Percentiles rank a stretch among this genome's conserved stretches.
phyloP scores from a whole-genome alignment of 1,140 invertebrate species.

The Atopsyche davidsoni region DNA sequence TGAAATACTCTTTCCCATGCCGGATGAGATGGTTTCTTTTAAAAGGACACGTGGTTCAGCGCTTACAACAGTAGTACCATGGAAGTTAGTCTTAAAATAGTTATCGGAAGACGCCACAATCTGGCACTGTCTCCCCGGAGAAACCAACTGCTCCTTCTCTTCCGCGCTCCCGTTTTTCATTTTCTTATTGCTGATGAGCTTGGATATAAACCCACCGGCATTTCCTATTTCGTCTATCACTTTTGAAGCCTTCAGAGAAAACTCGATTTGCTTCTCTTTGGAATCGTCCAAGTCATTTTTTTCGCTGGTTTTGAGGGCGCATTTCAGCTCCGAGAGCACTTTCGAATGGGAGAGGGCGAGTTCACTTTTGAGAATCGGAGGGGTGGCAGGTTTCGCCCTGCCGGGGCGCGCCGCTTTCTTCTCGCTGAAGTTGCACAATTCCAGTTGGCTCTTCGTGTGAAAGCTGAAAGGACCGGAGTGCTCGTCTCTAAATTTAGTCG shows the following conservation, averaged over 20 bases:
- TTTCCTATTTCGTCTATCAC: conserved; percentile 4
- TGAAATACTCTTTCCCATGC: background rate
- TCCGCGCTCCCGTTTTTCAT: conserved; percentile 40
- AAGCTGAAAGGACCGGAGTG: conserved; percentile 74
- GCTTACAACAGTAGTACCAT: conserved; percentile 25
- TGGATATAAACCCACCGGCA: conserved; percentile 39
- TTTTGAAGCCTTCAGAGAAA: conserved; percentile 17
- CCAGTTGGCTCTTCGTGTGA: conserved; percentile 70
- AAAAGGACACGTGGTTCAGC: conserved; percentile 9
- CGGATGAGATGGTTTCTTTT: conserved; percentile 2
- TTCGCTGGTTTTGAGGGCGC: conserved; percentile 42
- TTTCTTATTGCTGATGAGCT: conserved; percentile 41
- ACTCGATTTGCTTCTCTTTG: conserved; percentile 9
- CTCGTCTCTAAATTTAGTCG: conserved; percentile 61
- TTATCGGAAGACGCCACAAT: conserved; percentile 45
- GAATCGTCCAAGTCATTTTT: conserved; percentile 21
- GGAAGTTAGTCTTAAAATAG: conserved; percentile 44
- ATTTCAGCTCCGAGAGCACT: conserved; percentile 45
- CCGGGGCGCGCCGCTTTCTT: conserved; percentile 33
- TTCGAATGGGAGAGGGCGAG: conserved; percentile 43
- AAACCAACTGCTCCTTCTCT: conserved; percentile 42
- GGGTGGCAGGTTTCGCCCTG: conserved; percentile 17
- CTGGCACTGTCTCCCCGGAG: conserved; percentile 33
- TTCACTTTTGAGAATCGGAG: conserved; percentile 27
- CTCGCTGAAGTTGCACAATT: conserved; percentile 52